Evolutionary conservation across 2,113 vertebrate genomes (phyloP).

Genomic region (Empidonax traillii): DNA sequence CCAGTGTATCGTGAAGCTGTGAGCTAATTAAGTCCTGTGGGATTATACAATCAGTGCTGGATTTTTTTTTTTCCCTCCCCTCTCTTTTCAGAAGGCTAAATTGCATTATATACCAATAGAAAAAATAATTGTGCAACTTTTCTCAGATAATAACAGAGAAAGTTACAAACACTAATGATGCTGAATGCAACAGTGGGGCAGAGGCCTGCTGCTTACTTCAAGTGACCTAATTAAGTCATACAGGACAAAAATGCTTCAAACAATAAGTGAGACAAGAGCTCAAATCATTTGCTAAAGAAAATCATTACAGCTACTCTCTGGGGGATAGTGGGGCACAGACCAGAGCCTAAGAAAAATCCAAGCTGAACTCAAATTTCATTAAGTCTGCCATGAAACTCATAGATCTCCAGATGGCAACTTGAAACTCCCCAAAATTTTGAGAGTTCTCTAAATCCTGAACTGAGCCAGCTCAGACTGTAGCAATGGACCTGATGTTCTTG

Average conservation of each 20-base stretch:
- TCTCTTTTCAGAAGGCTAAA: conserved; percentile 60
- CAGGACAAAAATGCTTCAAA: neutral
- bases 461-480: neutral
- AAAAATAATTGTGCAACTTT: conserved; percentile 47
- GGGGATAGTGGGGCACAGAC: neutral
- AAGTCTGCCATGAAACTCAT: neutral
- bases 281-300: neutral
- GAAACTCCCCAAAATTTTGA: neutral
- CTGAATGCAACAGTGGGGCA: conserved; percentile 38
- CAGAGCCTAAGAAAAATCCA: neutral
- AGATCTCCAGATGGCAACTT: neutral
- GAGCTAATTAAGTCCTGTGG: conserved; percentile 83
- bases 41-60: conserved; percentile 71
- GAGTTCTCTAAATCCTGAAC: neutral
- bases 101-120: conserved; percentile 59
- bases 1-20: conserved; percentile 42
- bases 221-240: conserved; percentile 56
- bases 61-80: neutral
- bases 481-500: neutral
- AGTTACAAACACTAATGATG: conserved; percentile 65
- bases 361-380: neutral
- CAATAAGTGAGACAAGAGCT: neutral
- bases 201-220: conserved; percentile 19
- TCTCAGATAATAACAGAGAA: conserved; percentile 51
- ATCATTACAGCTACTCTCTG: neutral